Evolutionary conservation across 2,797 vertebrate genomes (phyloP).

Genomic region (Cygnus olor): DNA sequence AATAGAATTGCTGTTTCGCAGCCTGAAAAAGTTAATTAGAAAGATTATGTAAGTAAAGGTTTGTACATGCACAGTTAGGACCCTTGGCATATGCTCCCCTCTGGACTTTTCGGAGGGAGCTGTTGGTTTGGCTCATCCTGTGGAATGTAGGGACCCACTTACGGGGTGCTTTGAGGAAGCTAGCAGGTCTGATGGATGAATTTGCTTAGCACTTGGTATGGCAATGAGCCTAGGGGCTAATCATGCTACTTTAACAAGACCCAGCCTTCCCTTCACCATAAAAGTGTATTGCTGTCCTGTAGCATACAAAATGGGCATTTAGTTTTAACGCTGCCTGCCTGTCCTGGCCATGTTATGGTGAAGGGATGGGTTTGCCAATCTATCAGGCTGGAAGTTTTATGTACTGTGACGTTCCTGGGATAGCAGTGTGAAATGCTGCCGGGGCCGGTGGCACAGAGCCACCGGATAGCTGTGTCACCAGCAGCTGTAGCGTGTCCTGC

Average conservation of each 20-base stretch:
- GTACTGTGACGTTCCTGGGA: rapidly evolving
- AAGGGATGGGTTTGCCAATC: neutral
- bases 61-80: rapidly evolving
- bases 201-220: rapidly evolving
- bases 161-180: neutral
- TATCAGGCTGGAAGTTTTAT: neutral
- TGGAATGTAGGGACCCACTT: neutral
- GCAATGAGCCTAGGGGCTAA: neutral
- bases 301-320: rapidly evolving
- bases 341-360: rapidly evolving
- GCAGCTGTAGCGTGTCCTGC: neutral
- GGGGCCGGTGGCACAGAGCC: neutral
- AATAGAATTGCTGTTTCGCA: conserved; percentile 92
- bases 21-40: conserved; percentile 74
- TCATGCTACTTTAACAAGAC: neutral
- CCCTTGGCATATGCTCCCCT: rapidly evolving
- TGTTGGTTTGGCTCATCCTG: neutral
- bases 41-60: neutral
- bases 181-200: neutral
- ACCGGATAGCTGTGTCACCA: neutral
- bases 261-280: neutral
- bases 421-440: rapidly evolving
- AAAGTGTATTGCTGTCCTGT: rapidly evolving
- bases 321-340: neutral
- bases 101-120: neutral